Evolutionary conservation across 2,888 invertebrate genomes (phyloP), one percentile per base, ranked within the genome.

Genomic region (Coenonympha arcania): DNA sequence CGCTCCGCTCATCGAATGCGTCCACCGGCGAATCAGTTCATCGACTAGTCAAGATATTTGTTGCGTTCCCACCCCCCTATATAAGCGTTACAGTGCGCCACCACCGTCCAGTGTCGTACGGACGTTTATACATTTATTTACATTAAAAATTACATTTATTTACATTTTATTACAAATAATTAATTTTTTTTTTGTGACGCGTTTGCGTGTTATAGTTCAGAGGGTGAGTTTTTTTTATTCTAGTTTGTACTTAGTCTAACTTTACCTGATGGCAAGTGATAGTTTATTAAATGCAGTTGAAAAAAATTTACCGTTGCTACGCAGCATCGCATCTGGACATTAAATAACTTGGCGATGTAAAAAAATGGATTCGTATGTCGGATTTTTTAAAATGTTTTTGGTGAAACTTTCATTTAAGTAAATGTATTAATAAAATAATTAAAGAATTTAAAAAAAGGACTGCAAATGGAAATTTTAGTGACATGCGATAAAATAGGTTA

Each of bases 21-120:
- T 5, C 24, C 50, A 8, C 33, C 20, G 50, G 50, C 48, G 22
- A 15, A 56, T 56, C 19, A 26, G 54, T 64, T 61, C 52, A 51
- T 20, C 63, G 61, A 64, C 66, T 47, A 61, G 61, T 67, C 62
- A 55, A 55, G 45, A 55, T 54, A 63, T 60, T 51, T 37, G 59
- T 63, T 60, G 61, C 49, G 57, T 57, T 58, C 51, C 53, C 57
- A 54, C 66, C 68, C 76, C 76, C 68, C 75, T 79, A 79, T 79
- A 79, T 73, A 79, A 79, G 69, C 69, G 64, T 59, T 53, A 66
- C 65, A 56, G 59, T 66, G 59, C 54, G 50, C 58, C 53, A 52
- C 56, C 50, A 52, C 51, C 62, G 62, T 60, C 63, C 79, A 79
- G 79, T 79, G 63, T 57, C 50, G 48, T 49, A 59, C 59, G 54